phyloP scores from a whole-genome alignment of 2,888 invertebrate species.

The Drosophila barbarae region DNA sequence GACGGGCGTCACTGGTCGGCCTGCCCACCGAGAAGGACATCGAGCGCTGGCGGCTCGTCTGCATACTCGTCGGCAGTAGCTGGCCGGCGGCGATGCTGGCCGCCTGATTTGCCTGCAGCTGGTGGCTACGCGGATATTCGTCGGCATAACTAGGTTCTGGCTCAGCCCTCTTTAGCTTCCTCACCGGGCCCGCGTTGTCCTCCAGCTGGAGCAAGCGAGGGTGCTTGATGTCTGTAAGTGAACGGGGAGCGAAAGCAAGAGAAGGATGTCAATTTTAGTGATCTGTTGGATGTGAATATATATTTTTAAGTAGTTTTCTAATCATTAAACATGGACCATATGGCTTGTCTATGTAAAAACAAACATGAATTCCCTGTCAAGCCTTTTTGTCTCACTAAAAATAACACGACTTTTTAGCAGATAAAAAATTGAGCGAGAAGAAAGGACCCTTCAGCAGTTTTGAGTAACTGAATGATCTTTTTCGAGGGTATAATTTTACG shows the following conservation, averaged over 20 bases:
- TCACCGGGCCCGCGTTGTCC: conserved; percentile 48
- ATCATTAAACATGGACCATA: too few species aligned
- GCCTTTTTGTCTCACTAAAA: not conserved
- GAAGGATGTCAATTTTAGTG: not conserved
- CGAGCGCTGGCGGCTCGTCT: conserved; percentile 53
- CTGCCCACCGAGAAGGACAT: conserved; percentile 39
- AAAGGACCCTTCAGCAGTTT: too few species aligned
- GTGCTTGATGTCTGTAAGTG: not conserved
- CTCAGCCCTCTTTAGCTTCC: conserved; percentile 30
- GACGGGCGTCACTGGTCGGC: not conserved
- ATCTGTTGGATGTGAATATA: not conserved
- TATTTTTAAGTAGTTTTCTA: too few species aligned
- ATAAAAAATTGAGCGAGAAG: not conserved
- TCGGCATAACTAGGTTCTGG: not conserved
- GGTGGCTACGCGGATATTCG: conserved; percentile 47
- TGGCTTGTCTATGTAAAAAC: not conserved
- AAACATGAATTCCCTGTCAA: not conserved
- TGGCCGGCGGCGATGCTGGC: conserved; percentile 25
- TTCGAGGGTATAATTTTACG: not conserved
- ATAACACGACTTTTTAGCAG: too few species aligned
- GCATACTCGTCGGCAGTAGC: conserved; percentile 46
- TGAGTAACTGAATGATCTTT: not conserved
- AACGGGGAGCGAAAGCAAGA: too few species aligned
- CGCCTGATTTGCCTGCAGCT: conserved; percentile 46
- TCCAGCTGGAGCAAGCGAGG: not conserved